Percentiles rank a stretch among this genome's conserved stretches.
Conservation (phyloP, 2,797 vertebrate genomes). For the Epinephelus malabaricus region DNA sequence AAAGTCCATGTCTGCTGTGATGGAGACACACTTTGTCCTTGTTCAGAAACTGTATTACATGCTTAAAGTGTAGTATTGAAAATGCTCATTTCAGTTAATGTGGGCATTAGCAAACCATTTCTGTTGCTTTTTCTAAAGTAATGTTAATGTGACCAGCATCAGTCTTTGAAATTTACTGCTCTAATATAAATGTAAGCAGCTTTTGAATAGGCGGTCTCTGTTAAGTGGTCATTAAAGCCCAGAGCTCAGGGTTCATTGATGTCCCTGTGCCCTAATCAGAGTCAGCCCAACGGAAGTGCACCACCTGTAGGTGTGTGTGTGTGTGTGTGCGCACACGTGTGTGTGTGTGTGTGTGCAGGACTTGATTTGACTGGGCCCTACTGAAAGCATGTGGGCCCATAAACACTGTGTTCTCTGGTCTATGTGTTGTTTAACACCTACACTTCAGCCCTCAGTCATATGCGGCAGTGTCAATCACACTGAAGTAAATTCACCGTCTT, state of each 20-base stretch:
- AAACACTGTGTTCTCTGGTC: constrained; percentile 76
- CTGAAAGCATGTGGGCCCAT: constrained; percentile 77
- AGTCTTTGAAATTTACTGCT: constrained; percentile 77
- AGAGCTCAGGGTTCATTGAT: constrained; percentile 79
- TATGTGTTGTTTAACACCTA: constrained; percentile 76
- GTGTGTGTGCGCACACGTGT: background rate
- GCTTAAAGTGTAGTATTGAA: constrained; percentile 11
- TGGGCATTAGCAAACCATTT: constrained; percentile 36
- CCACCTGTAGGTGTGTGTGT: constrained; percentile 66
- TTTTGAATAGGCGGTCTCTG: constrained; percentile 67
- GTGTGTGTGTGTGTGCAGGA: constrained; percentile 39
- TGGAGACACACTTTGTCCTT: background rate
- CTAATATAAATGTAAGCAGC: constrained; percentile 67
- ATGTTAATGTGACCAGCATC: constrained; percentile 58
- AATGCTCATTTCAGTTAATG: constrained; percentile 42
- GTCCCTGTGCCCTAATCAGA: constrained; percentile 74
- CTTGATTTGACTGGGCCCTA: constrained; percentile 62
- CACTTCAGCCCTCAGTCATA: constrained; percentile 49
- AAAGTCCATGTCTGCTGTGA: background rate
- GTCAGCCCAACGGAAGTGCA: constrained; percentile 71
- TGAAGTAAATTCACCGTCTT: constrained; percentile 30
- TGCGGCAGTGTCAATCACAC: constrained; percentile 39
- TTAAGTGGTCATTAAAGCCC: constrained; percentile 77
- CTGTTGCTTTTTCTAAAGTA: constrained; percentile 45
- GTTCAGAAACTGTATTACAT: constrained; percentile 24